Conservation (phyloP, 2,113 vertebrate genomes). For the Coptodon rendalli region DNA sequence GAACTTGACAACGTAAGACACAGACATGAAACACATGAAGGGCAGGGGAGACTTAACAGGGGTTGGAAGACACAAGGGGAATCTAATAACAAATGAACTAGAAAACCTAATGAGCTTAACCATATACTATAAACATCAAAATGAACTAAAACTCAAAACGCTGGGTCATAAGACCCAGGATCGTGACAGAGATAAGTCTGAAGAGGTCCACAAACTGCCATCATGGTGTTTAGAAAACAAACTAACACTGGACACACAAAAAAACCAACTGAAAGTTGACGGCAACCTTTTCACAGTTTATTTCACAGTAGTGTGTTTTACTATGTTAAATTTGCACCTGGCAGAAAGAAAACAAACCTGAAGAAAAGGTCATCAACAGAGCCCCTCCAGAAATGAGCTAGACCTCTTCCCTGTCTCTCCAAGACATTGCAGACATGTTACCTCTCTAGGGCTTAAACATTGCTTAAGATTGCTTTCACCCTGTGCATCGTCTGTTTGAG, state of each 20-base stretch:
- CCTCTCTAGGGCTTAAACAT: background rate
- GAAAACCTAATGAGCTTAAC: too few species aligned
- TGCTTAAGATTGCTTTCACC: background rate
- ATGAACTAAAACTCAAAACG: too few species aligned
- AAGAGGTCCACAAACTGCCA: background rate
- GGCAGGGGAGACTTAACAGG: too few species aligned
- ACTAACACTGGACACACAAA: background rate
- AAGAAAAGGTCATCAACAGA: background rate
- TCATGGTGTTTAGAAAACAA: background rate
- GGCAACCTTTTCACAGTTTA: background rate
- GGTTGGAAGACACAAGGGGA: too few species aligned
- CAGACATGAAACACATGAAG: too few species aligned
- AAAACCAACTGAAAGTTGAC: background rate
- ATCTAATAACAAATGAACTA: too few species aligned
- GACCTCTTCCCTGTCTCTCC: too few species aligned
- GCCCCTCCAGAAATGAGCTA: too few species aligned
- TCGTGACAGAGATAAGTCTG: too few species aligned
- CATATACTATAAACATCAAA: too few species aligned
- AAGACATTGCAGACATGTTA: background rate
- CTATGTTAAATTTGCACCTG: background rate
- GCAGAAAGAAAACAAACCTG: background rate
- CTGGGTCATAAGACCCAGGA: too few species aligned
- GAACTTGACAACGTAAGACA: too few species aligned
- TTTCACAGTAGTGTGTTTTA: background rate
- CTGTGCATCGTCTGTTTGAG: background rate